Conservation (phyloP, 2,888 invertebrate genomes). For the Pimpla rufipes region DNA sequence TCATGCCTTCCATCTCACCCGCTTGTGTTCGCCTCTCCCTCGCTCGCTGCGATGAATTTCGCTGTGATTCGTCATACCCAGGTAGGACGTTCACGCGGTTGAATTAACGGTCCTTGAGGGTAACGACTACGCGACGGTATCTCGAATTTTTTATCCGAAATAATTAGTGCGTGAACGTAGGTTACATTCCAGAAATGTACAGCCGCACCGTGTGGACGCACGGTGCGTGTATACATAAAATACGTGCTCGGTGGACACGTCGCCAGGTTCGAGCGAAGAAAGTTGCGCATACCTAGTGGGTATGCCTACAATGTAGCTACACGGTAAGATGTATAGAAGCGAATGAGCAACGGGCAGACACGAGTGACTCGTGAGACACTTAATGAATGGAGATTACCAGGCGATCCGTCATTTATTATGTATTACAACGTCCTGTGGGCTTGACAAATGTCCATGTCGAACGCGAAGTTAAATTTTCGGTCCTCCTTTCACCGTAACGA, state of each 20-base stretch:
- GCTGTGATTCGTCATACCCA: slow-evolving; percentile 58
- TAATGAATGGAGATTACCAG: slow-evolving; percentile 21
- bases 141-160: slow-evolving; percentile 75
- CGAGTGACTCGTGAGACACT: slow-evolving; percentile 19
- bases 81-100: slow-evolving; percentile 38
- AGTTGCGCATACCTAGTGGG: slow-evolving; percentile 58
- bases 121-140: slow-evolving; percentile 54
- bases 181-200: slow-evolving; percentile 74
- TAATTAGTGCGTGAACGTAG: slow-evolving; percentile 78
- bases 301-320: too few species aligned
- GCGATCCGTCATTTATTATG: slow-evolving; percentile 14
- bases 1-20: slow-evolving; percentile 2
- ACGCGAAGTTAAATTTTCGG: neutral
- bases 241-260: slow-evolving; percentile 1
- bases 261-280: slow-evolving; percentile 62
- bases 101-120: slow-evolving; percentile 19
- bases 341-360: slow-evolving; percentile 24
- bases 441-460: neutral
- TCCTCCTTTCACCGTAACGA: neutral
- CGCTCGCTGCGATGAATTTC: neutral
- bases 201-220: slow-evolving; percentile 32
- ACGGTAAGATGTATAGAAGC: slow-evolving; percentile 4
- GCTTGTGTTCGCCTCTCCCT: neutral
- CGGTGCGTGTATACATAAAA: slow-evolving; percentile 8
- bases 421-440: neutral